Base-by-base conservation (phyloP, 35 echinoderm and acorn worm genomes). In the Stichopus chloronotus region DNA sequence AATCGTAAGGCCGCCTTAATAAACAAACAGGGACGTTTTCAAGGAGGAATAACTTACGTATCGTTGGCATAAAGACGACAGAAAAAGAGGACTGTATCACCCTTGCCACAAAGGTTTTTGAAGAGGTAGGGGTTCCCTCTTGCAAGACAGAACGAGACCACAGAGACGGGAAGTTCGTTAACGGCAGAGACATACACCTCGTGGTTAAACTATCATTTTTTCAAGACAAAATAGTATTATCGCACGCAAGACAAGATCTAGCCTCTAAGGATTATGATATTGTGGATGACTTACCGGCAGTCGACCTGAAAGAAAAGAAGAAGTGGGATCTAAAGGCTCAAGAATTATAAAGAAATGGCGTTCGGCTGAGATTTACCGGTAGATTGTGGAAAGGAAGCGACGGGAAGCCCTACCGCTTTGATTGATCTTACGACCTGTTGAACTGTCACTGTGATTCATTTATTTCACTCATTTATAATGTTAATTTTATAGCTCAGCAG, bases 11-110 rank as follows among this genome's bases (percentile, higher is more conserved):
- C 52, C 0, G 8, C 52, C 4, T n/a, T 17, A 55, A 55, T 83
- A 4, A 83, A 82, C 43, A 82, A 83, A 83, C 80, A 56, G 17
- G 80, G 56, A 83, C 52, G 80, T 19, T 83, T 14, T 83, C 52
- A 4, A 83, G 80, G 55, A 83, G 80, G 12, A 83, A 55, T n/a
- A 83, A 83, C 56, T 6, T 83, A 17, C 52, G 80, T 11, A 83
- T 83, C 56, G 30, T 83, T 53, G 80, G 80, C 5, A 56, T 55
- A 17, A n/a, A 83, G 7, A 55, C 80, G 4, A 53, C 0, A 55
- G 5, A 55, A 4, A 5, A 10, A 5, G 55, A 83, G 52, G 80
- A 83, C 55, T 54, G 80, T 55, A 52, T 8, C 7, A 0, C 53
- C 11, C 9, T 83, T 10, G 80, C 9, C 3, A 5, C 80, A 8